These are phyloP conservation scores for Drosophila virilis DNA, from an alignment of 1,140 invertebrate species.

Conservation along the genomic window DNA sequence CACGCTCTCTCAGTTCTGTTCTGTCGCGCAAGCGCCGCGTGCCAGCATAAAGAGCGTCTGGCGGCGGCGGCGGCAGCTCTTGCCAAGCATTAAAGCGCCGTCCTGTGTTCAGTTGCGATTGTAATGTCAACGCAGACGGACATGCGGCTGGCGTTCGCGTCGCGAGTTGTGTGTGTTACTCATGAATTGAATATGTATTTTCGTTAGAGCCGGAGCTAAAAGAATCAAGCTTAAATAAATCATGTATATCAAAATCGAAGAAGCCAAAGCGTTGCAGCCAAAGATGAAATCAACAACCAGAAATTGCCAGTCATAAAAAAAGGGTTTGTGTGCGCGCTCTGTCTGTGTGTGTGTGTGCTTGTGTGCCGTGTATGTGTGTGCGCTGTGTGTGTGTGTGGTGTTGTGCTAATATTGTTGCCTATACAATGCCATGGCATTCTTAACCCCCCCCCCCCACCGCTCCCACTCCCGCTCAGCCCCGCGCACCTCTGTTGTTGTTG, in stretches of 20 bases:
- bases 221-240: conserved; percentile 60
- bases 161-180: conserved; percentile 57
- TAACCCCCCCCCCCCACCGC: conserved; percentile 4
- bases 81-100: conserved; percentile 3
- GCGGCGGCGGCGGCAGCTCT: neutral
- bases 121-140: conserved; percentile 74
- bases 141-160: conserved; percentile 65
- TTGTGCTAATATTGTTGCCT: conserved; percentile 65
- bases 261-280: conserved; percentile 67
- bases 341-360: conserved; percentile 16
- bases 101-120: conserved; percentile 67
- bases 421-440: conserved; percentile 52
- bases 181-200: conserved; percentile 49
- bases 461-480: neutral
- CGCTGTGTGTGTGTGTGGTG: conserved; percentile 23
- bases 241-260: conserved; percentile 71
- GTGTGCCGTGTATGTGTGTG: conserved; percentile 2
- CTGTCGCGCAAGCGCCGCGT: conserved; percentile 26
- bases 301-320: conserved; percentile 82
- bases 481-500: conserved; percentile 40
- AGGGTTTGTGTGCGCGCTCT: conserved; percentile 63
- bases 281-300: conserved; percentile 80
- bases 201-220: conserved; percentile 36
- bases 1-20: neutral
- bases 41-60: conserved; percentile 12